Percentiles rank a stretch among this genome's conserved stretches.
These are phyloP conservation scores for Leucopternis melanops DNA, from an alignment of 2,113 vertebrate species.

Conservation along the genomic window DNA sequence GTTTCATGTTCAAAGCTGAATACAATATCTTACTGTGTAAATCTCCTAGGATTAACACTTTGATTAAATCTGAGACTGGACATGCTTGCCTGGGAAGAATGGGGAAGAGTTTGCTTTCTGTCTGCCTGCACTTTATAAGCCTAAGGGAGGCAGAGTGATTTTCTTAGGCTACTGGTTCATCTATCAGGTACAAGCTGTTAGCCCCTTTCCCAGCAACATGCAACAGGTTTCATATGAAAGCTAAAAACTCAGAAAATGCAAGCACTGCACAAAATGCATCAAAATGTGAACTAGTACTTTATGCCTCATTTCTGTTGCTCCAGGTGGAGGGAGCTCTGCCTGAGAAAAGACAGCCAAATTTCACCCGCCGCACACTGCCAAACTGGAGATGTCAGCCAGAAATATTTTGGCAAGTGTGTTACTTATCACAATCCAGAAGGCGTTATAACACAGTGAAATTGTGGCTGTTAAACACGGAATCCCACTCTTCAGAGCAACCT, in stretches of 20 bases:
- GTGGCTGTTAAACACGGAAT: not conserved
- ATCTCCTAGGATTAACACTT: constrained; percentile 62
- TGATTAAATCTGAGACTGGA: constrained; percentile 55
- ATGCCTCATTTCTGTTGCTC: not conserved
- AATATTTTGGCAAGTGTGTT: not conserved
- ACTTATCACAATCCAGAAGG: not conserved
- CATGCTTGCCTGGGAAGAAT: not conserved
- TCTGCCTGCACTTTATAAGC: not conserved
- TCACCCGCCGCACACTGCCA: not conserved
- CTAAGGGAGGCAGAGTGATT: not conserved
- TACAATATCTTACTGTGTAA: constrained; percentile 64
- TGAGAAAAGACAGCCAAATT: not conserved
- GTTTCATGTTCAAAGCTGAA: constrained; percentile 54
- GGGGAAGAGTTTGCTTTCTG: constrained; percentile 37
- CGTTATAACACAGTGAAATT: not conserved
- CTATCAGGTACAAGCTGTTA: not conserved
- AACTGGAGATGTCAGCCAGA: not conserved
- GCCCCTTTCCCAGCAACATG: not conserved
- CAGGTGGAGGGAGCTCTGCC: not conserved
- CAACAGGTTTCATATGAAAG: not conserved
- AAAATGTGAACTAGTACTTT: not conserved
- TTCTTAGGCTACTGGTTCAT: not conserved
- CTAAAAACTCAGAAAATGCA: not conserved
- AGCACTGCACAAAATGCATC: not conserved
- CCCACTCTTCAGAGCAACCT: rapidly evolving